Evolutionary conservation across 2,113 vertebrate species (phyloP).

Genomic region (Entomyzon cyanotis): DNA sequence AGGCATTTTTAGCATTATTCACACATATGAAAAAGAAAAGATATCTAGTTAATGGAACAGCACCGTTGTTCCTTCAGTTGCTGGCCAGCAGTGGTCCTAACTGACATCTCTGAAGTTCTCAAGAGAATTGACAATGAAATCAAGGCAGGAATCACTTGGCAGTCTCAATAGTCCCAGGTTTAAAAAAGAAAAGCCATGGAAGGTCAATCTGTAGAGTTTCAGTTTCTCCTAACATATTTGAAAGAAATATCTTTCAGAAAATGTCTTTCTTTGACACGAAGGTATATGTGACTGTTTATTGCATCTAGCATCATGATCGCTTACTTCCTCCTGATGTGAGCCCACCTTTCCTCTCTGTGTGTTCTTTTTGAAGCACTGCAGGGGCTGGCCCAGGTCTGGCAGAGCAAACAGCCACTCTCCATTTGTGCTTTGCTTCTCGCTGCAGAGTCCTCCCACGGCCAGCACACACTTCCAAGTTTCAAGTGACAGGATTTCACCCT

Average conservation of each 20-base stretch:
- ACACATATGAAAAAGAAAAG: not conserved
- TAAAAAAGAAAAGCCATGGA: not conserved
- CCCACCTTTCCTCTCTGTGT: not conserved
- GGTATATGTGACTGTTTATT: not conserved
- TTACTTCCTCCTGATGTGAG: not conserved
- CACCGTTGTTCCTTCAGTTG: not conserved
- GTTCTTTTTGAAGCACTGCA: not conserved
- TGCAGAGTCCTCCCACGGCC: not conserved
- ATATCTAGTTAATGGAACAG: not conserved
- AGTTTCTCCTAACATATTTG: not conserved
- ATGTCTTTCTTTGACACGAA: not conserved
- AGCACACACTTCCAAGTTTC: not conserved
- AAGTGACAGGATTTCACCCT: not conserved
- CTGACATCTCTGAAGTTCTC: not conserved
- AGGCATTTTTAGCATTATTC: not conserved
- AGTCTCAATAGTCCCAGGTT: not conserved
- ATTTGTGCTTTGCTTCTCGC: not conserved
- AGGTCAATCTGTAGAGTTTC: not conserved
- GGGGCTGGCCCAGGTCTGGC: not conserved
- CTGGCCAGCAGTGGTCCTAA: not conserved
- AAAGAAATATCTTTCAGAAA: not conserved
- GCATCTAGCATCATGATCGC: not conserved
- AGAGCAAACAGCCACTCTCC: accelerated
- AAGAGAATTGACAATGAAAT: not conserved
- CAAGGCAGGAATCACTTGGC: not conserved